Percentiles rank a stretch among this genome's conserved stretches.
phyloP scores from a whole-genome alignment of 2,888 invertebrate genomes.

The Drosophila anomelani region DNA sequence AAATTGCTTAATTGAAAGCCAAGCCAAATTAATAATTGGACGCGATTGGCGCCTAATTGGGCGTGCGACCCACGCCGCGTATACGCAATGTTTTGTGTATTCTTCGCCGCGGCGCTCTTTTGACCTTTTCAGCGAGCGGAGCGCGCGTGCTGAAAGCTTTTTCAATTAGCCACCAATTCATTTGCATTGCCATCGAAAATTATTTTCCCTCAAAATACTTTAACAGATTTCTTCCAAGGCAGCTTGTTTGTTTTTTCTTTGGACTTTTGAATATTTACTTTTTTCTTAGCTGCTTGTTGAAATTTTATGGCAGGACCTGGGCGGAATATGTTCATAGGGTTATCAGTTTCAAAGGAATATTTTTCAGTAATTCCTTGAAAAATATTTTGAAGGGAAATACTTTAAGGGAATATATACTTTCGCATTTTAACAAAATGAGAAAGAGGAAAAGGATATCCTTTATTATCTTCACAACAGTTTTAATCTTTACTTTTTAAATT shows the following conservation, averaged over 20 bases:
- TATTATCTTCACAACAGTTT: no score
- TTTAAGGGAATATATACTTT: neutral
- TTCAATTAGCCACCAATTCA: slow-evolving; percentile 74
- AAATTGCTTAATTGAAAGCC: slow-evolving; percentile 76
- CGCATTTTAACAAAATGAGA: neutral
- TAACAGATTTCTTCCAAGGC: slow-evolving; percentile 14
- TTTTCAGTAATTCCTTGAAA: neutral
- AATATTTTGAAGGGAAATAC: neutral
- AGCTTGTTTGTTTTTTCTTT: slow-evolving; percentile 6
- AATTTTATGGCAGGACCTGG: neutral
- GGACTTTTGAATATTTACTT: slow-evolving; percentile 2
- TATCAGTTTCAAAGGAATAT: slow-evolving; percentile 5
- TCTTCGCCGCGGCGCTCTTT: slow-evolving; percentile 31
- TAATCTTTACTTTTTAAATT: no score
- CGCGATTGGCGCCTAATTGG: slow-evolving; percentile 75
- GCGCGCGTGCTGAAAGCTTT: slow-evolving; percentile 62
- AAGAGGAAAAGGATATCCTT: neutral
- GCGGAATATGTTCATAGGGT: neutral
- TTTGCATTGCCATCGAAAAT: slow-evolving; percentile 58
- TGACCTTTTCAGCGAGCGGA: slow-evolving; percentile 42
- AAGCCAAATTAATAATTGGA: slow-evolving; percentile 75
- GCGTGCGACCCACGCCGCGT: slow-evolving; percentile 58
- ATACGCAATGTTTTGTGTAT: slow-evolving; percentile 65
- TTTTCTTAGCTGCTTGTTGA: neutral
- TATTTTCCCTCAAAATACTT: slow-evolving; percentile 20